Evolutionary conservation across 2,113 vertebrate genomes (phyloP), one percentile per base, ranked within the genome.

Genomic region (Euleptes europaea): DNA sequence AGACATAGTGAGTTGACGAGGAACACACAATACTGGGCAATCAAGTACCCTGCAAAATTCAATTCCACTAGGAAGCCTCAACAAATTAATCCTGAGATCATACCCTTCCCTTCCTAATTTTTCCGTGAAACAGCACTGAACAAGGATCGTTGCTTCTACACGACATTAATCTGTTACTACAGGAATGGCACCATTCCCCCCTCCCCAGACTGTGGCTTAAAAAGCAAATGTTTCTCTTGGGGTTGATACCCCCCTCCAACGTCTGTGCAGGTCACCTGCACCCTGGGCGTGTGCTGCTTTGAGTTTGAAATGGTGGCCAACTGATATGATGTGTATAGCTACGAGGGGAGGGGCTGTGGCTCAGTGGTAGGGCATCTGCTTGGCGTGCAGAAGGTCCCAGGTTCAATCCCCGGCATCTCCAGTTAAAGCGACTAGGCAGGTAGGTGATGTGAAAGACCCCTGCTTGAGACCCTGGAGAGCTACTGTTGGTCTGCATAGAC

Each of bases 1-100:
- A 83, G 85, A n/a, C 5, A 66, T 78, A 21, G 57, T 26, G 75
- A 87, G 57, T 77, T 93, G 90, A 83, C 65, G 76, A 83, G 76
- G 69, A 33, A 88, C 54, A 66, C 80, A 76, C 23, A 76, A 69
- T 66, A 33, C 49, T 84, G 86, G 90, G 78, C n/a, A 47, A 71
- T 79, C 51, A 88, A 33, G 65, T 17, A 42, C 17, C 80, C 4
- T 63, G 6, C 78, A 72, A 82, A 82, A 90, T 91, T 44, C n/a
- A 69, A 21, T 88, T 74, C 72, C 60, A 6, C n/a, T 35, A 7
- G 35, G 7, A 17, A 49, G 35, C 21, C 2, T 91, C 1, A 44
- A 57, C 23, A 51, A 15, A 91, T 63, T 67, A 35, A 40, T 71
- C 49, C 70, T 82, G 57, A 60, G 3, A 47, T 66, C 57, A 73